Conservation (phyloP, 1,140 invertebrate species). For the Cotesia chilonis region DNA sequence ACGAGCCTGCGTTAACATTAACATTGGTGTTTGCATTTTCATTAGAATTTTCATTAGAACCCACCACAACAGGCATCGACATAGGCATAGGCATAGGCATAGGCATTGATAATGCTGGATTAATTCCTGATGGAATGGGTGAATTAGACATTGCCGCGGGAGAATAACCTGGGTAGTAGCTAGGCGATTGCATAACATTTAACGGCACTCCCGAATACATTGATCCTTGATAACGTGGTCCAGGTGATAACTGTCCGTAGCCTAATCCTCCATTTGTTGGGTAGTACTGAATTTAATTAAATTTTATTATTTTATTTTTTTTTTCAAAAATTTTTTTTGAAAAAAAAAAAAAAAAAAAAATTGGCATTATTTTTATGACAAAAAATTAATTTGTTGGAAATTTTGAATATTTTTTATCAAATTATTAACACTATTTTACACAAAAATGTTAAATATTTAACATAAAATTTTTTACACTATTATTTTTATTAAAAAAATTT, state of each 20-base stretch:
- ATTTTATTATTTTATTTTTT: no score
- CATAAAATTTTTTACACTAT: no score
- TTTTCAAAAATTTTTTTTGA: no score
- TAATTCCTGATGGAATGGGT: background rate
- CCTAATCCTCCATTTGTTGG: background rate
- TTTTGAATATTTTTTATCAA: no score
- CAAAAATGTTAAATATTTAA: no score
- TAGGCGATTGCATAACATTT: background rate
- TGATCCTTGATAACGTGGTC: background rate
- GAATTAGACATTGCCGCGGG: background rate
- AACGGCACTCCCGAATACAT: background rate
- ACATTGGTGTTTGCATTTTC: conserved; percentile 36
- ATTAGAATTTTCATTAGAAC: conserved; percentile 16
- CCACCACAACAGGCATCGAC: background rate
- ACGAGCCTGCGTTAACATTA: conserved; percentile 27
- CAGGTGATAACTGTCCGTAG: background rate
- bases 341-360: no score
- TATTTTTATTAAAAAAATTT: no score
- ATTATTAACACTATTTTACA: no score
- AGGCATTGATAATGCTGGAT: background rate
- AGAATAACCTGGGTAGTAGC: background rate
- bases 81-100: conserved; percentile 7
- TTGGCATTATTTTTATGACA: no score
- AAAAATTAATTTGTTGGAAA: no score
- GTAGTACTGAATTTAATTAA: no score